Evolutionary conservation across 2,797 vertebrate species (phyloP).

Genomic region (Girardinus metallicus): DNA sequence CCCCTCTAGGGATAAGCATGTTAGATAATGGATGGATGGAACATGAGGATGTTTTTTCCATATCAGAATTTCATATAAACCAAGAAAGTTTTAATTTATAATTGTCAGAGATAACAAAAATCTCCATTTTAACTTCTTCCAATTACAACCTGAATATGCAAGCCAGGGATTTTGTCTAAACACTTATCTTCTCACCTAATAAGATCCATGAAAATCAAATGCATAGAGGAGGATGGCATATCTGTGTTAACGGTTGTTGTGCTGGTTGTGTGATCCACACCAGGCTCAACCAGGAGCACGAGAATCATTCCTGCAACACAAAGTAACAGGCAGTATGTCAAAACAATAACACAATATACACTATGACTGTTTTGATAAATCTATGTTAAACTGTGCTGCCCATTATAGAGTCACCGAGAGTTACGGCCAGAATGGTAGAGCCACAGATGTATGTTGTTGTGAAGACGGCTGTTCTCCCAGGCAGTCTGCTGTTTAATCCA

Average conservation of each 20-base stretch:
- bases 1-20: too few relatives aligned
- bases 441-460: background rate
- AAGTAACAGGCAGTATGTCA: background rate
- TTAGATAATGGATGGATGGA: too few relatives aligned
- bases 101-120: background rate
- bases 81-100: background rate
- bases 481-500: background rate
- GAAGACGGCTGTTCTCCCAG: accelerated
- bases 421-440: conserved; percentile 2
- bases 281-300: background rate
- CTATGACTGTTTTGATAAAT: too few relatives aligned
- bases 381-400: background rate
- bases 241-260: too few relatives aligned
- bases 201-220: background rate
- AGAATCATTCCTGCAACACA: conserved; percentile 19
- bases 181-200: conserved; percentile 1
- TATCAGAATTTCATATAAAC: background rate
- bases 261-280: background rate
- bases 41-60: background rate
- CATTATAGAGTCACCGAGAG: background rate
- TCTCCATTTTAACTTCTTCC: background rate
- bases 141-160: background rate
- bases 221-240: accelerated
- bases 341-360: background rate
- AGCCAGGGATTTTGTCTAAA: background rate